Base-by-base conservation (phyloP, 2,888 invertebrate species). In the Erebia aethiops region DNA sequence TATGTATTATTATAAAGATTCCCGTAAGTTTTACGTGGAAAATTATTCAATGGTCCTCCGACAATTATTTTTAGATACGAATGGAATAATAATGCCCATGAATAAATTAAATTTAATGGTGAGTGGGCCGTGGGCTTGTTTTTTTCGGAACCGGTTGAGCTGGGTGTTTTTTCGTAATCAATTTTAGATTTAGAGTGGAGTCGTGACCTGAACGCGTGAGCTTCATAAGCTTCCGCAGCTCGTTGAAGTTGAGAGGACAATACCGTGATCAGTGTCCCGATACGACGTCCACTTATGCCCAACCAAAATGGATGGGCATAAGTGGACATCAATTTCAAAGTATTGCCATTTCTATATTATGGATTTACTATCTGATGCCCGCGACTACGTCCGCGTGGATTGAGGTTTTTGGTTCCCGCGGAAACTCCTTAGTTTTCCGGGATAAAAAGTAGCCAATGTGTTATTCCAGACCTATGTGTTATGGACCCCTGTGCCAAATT, bases 121-220 rank as follows among this genome's bases (percentile, higher is more conserved):
- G 82, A 83, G 84, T 86, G 81, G 84, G 82, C 79, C 16, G 16
- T 54, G 18, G 54, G 54, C 16, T 82, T 81, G 80, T 85, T 88
- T 86, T 89, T 89, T 86, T 90, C 82, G 60, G 75, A 78, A 82
- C 82, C 80, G 81, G 81, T 84, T 79, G 75, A 73, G 68, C 52
- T 78, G 82, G 81, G 78, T 81, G 79, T 85, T 87, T 88, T 87
- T 89, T 88, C 79, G 84, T 88, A 89, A 89, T 89, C 88, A 89
- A 89, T 89, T 88, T 90, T 87, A 87, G 84, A 90, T 91, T 90
- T 89, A 87, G 86, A 87, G 84, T 87, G 84, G 80, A 87, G 82
- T 91, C 89, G 90, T 89, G 91, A 91, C 87, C 83, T 77, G 81
- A 80, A 79, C 84, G 85, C 86, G 84, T 85, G 86, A 86, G 82